phyloP scores from a whole-genome alignment of 2,113 vertebrate genomes.

The Phoenicopterus ruber region DNA sequence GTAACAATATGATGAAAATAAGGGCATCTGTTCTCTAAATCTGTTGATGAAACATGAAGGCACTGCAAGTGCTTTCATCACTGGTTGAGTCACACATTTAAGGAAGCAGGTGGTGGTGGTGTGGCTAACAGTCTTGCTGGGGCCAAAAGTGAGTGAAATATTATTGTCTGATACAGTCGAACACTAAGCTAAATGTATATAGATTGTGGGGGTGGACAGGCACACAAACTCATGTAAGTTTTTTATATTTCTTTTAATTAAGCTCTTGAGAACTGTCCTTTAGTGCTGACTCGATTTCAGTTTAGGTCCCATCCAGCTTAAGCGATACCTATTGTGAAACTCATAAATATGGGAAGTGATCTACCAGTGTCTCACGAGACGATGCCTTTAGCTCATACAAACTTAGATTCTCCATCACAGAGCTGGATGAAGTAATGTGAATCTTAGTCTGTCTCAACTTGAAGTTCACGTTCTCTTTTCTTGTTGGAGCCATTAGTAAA shows the following conservation, averaged over 20 bases:
- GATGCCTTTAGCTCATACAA: background rate
- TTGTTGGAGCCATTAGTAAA: background rate
- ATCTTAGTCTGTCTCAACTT: background rate
- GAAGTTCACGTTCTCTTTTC: background rate
- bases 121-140: background rate
- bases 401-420: background rate
- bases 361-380: background rate
- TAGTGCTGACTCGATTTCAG: background rate
- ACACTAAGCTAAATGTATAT: background rate
- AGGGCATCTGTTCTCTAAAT: background rate
- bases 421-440: background rate
- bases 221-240: background rate
- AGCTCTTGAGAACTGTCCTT: background rate
- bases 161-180: rapidly evolving
- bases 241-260: background rate
- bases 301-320: background rate
- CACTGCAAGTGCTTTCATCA: background rate
- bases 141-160: background rate
- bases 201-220: background rate
- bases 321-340: background rate
- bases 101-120: background rate
- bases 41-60: background rate
- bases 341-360: background rate
- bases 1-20: background rate
- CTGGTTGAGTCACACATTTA: rapidly evolving